These are phyloP conservation scores for Melipona bicolor DNA, from an alignment of 2,888 invertebrate genomes.

Conservation along the genomic window DNA sequence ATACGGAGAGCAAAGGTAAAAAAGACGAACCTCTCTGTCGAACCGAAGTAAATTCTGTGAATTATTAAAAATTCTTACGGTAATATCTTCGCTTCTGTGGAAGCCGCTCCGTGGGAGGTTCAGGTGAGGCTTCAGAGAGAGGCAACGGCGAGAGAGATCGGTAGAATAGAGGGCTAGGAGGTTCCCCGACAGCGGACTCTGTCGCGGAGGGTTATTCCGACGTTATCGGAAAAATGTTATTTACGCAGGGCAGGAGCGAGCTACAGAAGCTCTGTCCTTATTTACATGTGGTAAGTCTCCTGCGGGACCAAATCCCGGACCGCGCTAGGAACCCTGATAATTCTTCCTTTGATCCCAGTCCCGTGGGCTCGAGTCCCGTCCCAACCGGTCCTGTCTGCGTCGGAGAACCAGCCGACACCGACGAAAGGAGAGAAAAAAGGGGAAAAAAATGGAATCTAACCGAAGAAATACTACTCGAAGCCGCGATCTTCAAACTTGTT, in stretches of 20 bases:
- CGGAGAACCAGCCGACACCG: slow-evolving; percentile 74
- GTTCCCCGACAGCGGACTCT: slow-evolving; percentile 53
- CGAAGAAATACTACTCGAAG: slow-evolving; percentile 60
- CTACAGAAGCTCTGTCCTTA: slow-evolving; percentile 82
- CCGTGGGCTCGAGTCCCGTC: slow-evolving; percentile 75
- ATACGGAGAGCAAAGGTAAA: neutral
- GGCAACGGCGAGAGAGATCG: slow-evolving; percentile 49
- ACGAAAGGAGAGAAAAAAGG: slow-evolving; percentile 36
- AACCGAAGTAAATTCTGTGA: too few species aligned
- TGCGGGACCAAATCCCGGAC: slow-evolving; percentile 84
- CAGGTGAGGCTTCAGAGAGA: slow-evolving; percentile 26
- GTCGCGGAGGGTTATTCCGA: slow-evolving; percentile 71
- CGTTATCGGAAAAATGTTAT: slow-evolving; percentile 84
- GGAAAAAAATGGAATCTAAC: slow-evolving; percentile 52
- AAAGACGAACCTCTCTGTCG: too few species aligned
- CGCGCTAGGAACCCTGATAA: slow-evolving; percentile 83
- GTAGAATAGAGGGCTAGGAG: slow-evolving; percentile 46
- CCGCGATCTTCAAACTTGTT: neutral
- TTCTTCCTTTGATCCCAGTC: slow-evolving; percentile 84
- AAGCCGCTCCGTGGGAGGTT: neutral
- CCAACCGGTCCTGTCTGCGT: slow-evolving; percentile 67
- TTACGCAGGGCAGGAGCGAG: slow-evolving; percentile 80
- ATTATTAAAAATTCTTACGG: too few species aligned
- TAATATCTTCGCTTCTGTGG: too few species aligned
- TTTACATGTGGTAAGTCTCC: slow-evolving; percentile 85